These are phyloP conservation scores for Netelia inedita DNA, from an alignment of 2,888 invertebrate species.

Conservation along the genomic window DNA sequence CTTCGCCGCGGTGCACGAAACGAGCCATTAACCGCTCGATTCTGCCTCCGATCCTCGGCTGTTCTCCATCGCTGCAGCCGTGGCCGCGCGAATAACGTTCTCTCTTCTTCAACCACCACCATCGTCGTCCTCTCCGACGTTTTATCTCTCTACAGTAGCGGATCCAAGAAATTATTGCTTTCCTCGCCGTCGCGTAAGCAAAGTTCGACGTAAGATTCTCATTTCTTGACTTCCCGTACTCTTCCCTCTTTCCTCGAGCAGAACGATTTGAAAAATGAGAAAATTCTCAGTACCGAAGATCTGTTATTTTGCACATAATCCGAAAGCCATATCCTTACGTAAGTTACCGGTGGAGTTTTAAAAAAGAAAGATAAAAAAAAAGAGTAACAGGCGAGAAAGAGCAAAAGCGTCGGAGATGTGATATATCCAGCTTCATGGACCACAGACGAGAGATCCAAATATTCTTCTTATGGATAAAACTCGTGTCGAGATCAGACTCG, in stretches of 20 bases:
- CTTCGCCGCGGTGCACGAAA: slow-evolving; percentile 60
- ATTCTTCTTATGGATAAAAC: slow-evolving; percentile 62
- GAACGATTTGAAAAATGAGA: not conserved
- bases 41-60: slow-evolving; percentile 69
- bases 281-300: not conserved
- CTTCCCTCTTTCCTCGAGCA: slow-evolving; percentile 17
- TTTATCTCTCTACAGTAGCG: slow-evolving; percentile 72
- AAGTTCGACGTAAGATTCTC: slow-evolving; percentile 48
- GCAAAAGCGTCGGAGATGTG: not conserved
- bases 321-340: slow-evolving; percentile 55
- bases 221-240: slow-evolving; percentile 49
- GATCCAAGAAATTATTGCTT: slow-evolving; percentile 68
- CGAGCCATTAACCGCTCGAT: slow-evolving; percentile 69
- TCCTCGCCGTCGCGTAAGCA: slow-evolving; percentile 56
- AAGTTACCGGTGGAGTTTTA: slow-evolving; percentile 3
- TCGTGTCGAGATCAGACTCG: slow-evolving; percentile 45
- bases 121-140: slow-evolving; percentile 58
- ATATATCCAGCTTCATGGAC: slow-evolving; percentile 20
- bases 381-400: not conserved
- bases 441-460: slow-evolving; percentile 52
- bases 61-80: slow-evolving; percentile 35
- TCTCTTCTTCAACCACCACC: slow-evolving; percentile 29
- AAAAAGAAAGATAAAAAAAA: not conserved
- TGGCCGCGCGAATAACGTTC: slow-evolving; percentile 56
- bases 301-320: slow-evolving; percentile 24